Evolutionary conservation across 2,113 vertebrate genomes (phyloP).

Genomic region (Sapayoa aenigma): DNA sequence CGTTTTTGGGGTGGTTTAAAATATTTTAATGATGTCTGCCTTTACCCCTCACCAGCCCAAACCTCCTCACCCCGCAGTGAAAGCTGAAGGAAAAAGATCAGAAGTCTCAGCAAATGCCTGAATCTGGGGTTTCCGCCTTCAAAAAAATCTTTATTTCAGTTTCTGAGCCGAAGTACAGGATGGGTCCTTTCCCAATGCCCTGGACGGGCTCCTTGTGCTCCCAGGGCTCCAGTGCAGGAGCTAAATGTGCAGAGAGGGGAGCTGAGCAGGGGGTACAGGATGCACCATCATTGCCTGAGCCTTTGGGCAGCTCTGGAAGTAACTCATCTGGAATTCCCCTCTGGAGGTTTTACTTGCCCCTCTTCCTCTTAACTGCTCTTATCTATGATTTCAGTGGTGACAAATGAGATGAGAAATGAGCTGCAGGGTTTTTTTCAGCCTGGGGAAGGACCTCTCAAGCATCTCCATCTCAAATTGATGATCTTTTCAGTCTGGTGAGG

Average conservation of each 20-base stretch:
- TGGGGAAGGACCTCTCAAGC: not conserved
- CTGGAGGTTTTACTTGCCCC: not conserved
- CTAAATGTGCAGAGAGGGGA: not conserved
- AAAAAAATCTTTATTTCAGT: not conserved
- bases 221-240: not conserved
- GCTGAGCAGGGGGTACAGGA: not conserved
- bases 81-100: fast-evolving
- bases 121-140: not conserved
- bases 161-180: not conserved
- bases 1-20: not conserved
- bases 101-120: fast-evolving
- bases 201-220: not conserved
- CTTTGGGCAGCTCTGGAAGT: not conserved
- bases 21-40: not conserved
- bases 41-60: not conserved
- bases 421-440: fast-evolving
- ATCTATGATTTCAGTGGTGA: not conserved
- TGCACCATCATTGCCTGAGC: not conserved
- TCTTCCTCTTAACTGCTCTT: slow-evolving; percentile 31
- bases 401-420: not conserved
- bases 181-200: not conserved
- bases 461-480: not conserved
- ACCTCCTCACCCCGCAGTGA: not conserved
- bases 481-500: not conserved
- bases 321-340: slow-evolving; percentile 47